phyloP scores from a whole-genome alignment of 2,797 vertebrate species.

The Spheniscus humboldti region DNA sequence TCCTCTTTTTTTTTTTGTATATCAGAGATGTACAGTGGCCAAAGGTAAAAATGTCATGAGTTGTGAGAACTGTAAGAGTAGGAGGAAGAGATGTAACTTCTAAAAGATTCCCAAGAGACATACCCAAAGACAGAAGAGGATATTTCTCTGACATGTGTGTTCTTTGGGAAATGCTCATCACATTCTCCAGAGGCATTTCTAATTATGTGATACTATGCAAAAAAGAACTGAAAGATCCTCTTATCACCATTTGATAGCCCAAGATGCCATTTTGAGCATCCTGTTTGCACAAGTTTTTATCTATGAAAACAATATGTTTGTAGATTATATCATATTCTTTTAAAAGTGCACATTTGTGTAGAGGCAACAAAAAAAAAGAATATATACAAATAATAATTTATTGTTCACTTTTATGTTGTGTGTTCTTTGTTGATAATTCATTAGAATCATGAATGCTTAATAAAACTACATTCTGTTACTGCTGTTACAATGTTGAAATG shows the following conservation, averaged over 20 bases:
- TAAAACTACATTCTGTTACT: background rate
- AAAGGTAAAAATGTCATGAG: background rate
- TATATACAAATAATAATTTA: background rate
- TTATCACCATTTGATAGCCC: background rate
- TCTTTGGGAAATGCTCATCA: background rate
- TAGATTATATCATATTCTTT: background rate
- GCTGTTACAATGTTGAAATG: background rate
- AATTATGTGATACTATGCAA: background rate
- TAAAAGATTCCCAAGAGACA: background rate
- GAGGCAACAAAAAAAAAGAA: background rate
- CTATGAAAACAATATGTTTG: background rate
- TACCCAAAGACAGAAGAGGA: background rate
- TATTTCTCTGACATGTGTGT: background rate
- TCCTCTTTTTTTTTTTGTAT: background rate
- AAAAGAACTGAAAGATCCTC: background rate
- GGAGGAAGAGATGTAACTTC: background rate
- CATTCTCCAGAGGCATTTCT: background rate
- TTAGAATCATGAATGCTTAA: background rate
- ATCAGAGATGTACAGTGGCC: background rate
- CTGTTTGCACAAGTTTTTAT: background rate
- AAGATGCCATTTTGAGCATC: background rate
- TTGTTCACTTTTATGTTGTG: background rate
- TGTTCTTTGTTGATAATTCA: background rate
- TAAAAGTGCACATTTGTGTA: background rate
- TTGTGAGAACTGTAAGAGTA: background rate